Evolutionary conservation across 2,888 invertebrate genomes (phyloP).

Genomic region (Drosophila mimetica): DNA sequence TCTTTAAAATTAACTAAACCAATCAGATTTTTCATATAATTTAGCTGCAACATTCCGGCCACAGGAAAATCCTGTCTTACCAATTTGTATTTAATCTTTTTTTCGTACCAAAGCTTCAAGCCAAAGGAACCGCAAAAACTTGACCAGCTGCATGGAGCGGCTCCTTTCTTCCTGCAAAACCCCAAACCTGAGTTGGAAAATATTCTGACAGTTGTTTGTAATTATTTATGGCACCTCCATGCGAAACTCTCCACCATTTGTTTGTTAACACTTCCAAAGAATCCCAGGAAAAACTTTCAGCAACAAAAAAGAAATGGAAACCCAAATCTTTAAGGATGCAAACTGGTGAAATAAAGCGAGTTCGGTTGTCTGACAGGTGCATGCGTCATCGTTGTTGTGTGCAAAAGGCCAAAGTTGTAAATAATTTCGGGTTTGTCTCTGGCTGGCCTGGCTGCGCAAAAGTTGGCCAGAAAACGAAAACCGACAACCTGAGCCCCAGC

Average conservation of each 20-base stretch:
- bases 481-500: slow-evolving; percentile 63
- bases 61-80: neutral
- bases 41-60: neutral
- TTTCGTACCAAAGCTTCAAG: neutral
- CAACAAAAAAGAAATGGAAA: neutral
- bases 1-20: too few relatives aligned
- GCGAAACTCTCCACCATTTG: neutral
- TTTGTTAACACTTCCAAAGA: slow-evolving; percentile 6
- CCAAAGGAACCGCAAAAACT: neutral
- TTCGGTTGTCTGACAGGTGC: slow-evolving; percentile 54
- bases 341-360: neutral
- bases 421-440: slow-evolving; percentile 72
- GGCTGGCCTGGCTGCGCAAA: slow-evolving; percentile 37
- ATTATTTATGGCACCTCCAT: slow-evolving; percentile 72
- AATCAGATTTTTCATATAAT: too few relatives aligned
- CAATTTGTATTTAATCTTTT: neutral
- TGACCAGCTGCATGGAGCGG: slow-evolving; percentile 1
- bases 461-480: slow-evolving; percentile 50
- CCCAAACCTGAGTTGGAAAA: slow-evolving; percentile 39
- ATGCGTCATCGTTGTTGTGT: slow-evolving; percentile 61
- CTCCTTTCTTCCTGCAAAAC: slow-evolving; percentile 14
- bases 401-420: slow-evolving; percentile 74
- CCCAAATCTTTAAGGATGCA: slow-evolving; percentile 3
- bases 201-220: slow-evolving; percentile 66
- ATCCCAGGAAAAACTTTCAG: neutral